Conservation (phyloP, 2,888 invertebrate species). For the Chouioia cunea region DNA sequence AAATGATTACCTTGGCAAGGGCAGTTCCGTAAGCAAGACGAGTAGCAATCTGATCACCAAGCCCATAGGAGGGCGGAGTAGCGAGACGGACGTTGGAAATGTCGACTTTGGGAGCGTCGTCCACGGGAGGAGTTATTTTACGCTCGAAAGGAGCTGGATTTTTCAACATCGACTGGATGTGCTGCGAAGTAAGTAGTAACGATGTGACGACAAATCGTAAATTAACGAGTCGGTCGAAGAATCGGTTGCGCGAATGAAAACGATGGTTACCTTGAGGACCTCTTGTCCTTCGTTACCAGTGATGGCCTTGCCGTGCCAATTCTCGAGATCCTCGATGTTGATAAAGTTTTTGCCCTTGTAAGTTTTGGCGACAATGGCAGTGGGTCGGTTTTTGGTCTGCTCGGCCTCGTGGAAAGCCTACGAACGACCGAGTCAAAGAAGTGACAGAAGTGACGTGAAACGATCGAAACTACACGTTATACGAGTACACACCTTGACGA, state of each 20-base stretch:
- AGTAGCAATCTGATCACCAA: slow-evolving; percentile 86
- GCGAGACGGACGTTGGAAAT: slow-evolving; percentile 81
- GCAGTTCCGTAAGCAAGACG: slow-evolving; percentile 95
- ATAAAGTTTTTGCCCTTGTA: slow-evolving; percentile 93
- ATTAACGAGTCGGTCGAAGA: too few species aligned
- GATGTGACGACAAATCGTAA: too few species aligned
- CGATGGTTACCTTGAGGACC: slow-evolving; percentile 71
- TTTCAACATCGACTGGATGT: slow-evolving; percentile 77
- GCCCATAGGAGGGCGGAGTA: slow-evolving; percentile 85
- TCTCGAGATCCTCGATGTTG: slow-evolving; percentile 91
- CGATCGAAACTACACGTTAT: too few species aligned
- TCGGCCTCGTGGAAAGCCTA: slow-evolving; percentile 87
- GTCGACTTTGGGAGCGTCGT: slow-evolving; percentile 81
- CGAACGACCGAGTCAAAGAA: slow-evolving; percentile 13
- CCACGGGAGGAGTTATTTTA: slow-evolving; percentile 75
- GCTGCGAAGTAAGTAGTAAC: slow-evolving; percentile 68
- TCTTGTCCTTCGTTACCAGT: slow-evolving; percentile 81
- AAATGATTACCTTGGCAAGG: slow-evolving; percentile 80
- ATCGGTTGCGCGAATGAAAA: not conserved
- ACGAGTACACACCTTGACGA: slow-evolving; percentile 75
- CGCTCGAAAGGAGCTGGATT: slow-evolving; percentile 76
- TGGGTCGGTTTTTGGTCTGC: slow-evolving; percentile 83
- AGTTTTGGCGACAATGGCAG: slow-evolving; percentile 95
- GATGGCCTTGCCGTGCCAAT: slow-evolving; percentile 98
- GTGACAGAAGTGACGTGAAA: too few species aligned